A percentile compares a stretch with the other conserved stretches of the same genome.
phyloP scores from a whole-genome alignment of 2,113 vertebrate species.

The Argyrosomus japonicus region DNA sequence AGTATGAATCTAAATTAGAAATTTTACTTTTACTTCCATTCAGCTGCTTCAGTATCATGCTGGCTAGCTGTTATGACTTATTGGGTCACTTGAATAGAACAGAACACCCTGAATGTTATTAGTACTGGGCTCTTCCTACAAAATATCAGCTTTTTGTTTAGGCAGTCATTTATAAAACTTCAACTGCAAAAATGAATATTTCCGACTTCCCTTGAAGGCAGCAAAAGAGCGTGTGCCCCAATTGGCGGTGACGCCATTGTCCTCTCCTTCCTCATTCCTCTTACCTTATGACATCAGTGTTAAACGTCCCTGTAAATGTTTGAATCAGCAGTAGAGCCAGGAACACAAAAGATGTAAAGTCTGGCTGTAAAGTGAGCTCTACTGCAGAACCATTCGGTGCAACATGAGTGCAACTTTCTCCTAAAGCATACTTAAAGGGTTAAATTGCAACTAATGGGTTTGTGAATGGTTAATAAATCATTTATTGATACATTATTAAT shows the following conservation, averaged over 20 bases:
- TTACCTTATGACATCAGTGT: slow-evolving; percentile 14
- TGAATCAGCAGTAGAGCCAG: slow-evolving; percentile 11
- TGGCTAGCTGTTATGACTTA: no score
- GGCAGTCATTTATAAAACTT: neutral
- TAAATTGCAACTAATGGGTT: neutral
- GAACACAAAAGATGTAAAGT: neutral
- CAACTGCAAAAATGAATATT: neutral
- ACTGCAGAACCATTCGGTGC: neutral
- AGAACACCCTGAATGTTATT: no score
- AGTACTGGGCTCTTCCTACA: no score
- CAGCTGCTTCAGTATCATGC: no score
- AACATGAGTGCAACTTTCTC: neutral
- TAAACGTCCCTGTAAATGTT: slow-evolving; percentile 6
- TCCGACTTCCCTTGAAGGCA: slow-evolving; percentile 2
- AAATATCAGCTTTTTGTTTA: neutral
- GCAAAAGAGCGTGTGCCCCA: neutral
- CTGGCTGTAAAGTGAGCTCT: neutral
- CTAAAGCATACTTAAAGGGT: no score
- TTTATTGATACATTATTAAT: neutral
- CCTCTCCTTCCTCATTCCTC: neutral
- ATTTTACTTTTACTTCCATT: no score
- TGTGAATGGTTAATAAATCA: neutral
- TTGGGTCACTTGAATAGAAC: no score
- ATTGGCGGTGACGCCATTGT: slow-evolving; percentile 9
- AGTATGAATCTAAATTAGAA: no score